Evolutionary conservation across 1,140 invertebrate genomes (phyloP), one percentile per base, ranked within the genome.

Genomic region (Pogonomyrmex barbatus): DNA sequence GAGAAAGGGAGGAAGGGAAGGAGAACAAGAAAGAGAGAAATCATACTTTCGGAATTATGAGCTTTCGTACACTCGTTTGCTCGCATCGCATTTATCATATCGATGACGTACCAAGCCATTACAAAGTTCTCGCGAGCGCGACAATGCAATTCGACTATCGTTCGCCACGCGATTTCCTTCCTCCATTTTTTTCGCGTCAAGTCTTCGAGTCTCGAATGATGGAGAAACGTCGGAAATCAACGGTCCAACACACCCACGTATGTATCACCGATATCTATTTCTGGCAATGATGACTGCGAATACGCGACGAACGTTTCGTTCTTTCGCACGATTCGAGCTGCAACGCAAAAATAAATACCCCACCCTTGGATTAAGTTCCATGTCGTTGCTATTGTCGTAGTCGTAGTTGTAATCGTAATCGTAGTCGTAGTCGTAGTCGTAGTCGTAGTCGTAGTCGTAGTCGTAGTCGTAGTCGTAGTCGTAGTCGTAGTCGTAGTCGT

Each of bases 201-300:
- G 56, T 78, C 67, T 78, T 60, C 36, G 70, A 82, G 56, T 78
- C 67, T 78, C 67, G 67, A 56, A 58, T 47, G 75, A 47, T 52
- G 39, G 81, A 89, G 50, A 65, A 82, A 8, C 83, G 56, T 82
- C 58, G 77, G 1, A 67, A 73, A 36, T 54, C 71, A 84, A 58
- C 81, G 73, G 70, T 89, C 63, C 86, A 83, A 90, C 89, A 86
- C 89, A 90, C 87, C 90, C 81, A 91, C 90, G 87, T 89, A 89
- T 42, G 14, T 77, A 83, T 89, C 89, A 83, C 85, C 67, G 67
- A 90, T 89, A 90, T 90, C 90, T 91, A 91, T 91, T 91, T 91
- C 90, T 90, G 90, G 90, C 90, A 91, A 90, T 91, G 89, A 91
- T 91, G 89, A 91, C 63, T 78, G 76, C 84, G 85, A 89, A 91